These are phyloP conservation scores for Plusia festucae DNA, from an alignment of 2,888 invertebrate genomes.

Conservation along the genomic window DNA sequence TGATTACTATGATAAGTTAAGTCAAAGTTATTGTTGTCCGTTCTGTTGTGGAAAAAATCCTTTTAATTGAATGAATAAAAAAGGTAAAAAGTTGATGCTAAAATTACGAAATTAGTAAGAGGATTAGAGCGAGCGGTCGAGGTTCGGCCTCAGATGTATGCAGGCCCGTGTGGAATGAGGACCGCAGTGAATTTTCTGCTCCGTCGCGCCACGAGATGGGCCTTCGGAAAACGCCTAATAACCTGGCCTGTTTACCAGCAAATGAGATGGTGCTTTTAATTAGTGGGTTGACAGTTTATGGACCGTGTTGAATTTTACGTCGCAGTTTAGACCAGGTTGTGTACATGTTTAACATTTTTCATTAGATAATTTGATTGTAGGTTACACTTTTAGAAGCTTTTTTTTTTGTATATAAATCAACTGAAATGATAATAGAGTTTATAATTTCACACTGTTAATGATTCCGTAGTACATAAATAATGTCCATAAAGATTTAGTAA, in stretches of 20 bases:
- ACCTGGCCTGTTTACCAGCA: constrained; percentile 52
- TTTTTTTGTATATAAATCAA: not conserved
- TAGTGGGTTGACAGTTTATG: constrained; percentile 35
- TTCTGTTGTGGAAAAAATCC: constrained; percentile 12
- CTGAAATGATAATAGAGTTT: not conserved
- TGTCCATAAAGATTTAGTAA: too few species aligned
- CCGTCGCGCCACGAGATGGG: constrained; percentile 77
- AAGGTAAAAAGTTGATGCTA: constrained; percentile 37
- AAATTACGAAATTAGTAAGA: constrained; percentile 57
- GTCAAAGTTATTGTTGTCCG: not conserved
- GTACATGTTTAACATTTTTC: constrained; percentile 5
- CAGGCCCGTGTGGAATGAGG: constrained; percentile 78
- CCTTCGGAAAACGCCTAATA: constrained; percentile 69
- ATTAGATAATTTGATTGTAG: not conserved
- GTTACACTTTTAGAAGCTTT: not conserved
- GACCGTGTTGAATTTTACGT: constrained; percentile 5
- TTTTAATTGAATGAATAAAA: constrained; percentile 37
- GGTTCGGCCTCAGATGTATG: constrained; percentile 31
- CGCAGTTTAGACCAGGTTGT: not conserved
- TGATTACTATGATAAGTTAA: not conserved
- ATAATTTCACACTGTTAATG: not conserved
- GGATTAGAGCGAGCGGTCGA: constrained; percentile 36
- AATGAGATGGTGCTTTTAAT: constrained; percentile 56
- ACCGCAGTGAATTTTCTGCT: constrained; percentile 82
- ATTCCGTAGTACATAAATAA: too few species aligned